Base-by-base conservation (phyloP, 2,888 invertebrate species). In the Meloe dianella region DNA sequence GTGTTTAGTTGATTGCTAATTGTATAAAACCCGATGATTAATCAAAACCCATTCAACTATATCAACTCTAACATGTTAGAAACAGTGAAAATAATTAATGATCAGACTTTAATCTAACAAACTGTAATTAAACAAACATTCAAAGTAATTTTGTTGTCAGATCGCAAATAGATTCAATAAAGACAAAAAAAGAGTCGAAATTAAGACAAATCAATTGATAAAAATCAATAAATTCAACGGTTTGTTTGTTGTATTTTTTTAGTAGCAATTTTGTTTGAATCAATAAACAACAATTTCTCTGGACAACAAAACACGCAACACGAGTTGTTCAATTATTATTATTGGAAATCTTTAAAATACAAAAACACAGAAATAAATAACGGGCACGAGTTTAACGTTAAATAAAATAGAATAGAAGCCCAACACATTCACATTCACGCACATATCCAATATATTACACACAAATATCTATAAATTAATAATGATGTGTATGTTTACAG, bases 401-500 rank as follows among this genome's bases (percentile, higher is more conserved):
- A 17, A 22, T 1, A 41, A 17, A 58, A 30, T 14, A 12, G 10
- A 58, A 29, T 27, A 14, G n/a, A n/a, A 58, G 10, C 24, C 24
- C 14, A 56, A 27, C 58, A n/a, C n/a, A n/a, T n/a, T n/a, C n/a
- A n/a, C 4, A 57, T n/a, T 6, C 17, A 41, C 17, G 17, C 22
- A 57, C 2, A 59, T 30, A 30, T 24, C n/a, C n/a, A n/a, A 10
- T 32, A 29, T 6, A 32, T 22, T 20, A 17, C 12, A 10, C 17
- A 58, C 35, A 35, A 30, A 58, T 32, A 20, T 3, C 22, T 38
- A 59, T 59, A 59, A 27, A 59, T 59, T 59, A 63, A 59, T 68
- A 63, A 68, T 47, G 20, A 60, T 63, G 63, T 65, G 65, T 65
- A 65, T 65, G 65, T 68, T 62, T 68, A 63, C 68, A 68, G 30